Evolutionary conservation across 2,797 vertebrate species (phyloP).

Genomic region (Catharus ustulatus): DNA sequence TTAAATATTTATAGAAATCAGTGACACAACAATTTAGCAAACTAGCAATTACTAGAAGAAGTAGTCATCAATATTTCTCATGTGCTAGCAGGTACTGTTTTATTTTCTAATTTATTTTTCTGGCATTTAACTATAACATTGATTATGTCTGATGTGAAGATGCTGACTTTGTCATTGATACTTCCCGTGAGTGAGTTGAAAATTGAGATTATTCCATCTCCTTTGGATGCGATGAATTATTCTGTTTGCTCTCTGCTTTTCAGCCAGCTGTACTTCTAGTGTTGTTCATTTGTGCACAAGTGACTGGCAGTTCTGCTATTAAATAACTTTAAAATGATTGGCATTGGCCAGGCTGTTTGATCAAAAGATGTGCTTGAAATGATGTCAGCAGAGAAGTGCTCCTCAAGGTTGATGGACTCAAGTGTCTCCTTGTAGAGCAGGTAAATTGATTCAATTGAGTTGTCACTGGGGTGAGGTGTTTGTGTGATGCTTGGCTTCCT

Average conservation of each 20-base stretch:
- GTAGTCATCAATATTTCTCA: conserved; percentile 1
- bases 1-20: conserved; percentile 26
- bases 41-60: neutral
- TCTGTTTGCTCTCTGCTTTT: conserved; percentile 41
- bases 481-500: neutral
- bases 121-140: neutral
- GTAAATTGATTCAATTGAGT: conserved; percentile 57
- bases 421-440: conserved; percentile 52
- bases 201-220: conserved; percentile 25
- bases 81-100: neutral
- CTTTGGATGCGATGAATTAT: conserved; percentile 37
- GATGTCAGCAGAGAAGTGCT: conserved; percentile 63
- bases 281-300: conserved; percentile 48
- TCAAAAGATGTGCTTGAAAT: conserved; percentile 75
- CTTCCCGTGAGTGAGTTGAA: conserved; percentile 9
- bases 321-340: conserved; percentile 73
- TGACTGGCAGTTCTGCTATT: conserved; percentile 56
- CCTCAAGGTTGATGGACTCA: conserved; percentile 54
- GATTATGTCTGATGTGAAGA: conserved; percentile 1
- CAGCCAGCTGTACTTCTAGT: conserved; percentile 5
- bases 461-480: neutral
- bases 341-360: conserved; percentile 64
- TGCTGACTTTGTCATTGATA: neutral
- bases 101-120: conserved; percentile 40
- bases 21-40: conserved; percentile 19